Evolutionary conservation across 2,797 vertebrate species (phyloP).

Genomic region (Melanotaenia trifasciata): DNA sequence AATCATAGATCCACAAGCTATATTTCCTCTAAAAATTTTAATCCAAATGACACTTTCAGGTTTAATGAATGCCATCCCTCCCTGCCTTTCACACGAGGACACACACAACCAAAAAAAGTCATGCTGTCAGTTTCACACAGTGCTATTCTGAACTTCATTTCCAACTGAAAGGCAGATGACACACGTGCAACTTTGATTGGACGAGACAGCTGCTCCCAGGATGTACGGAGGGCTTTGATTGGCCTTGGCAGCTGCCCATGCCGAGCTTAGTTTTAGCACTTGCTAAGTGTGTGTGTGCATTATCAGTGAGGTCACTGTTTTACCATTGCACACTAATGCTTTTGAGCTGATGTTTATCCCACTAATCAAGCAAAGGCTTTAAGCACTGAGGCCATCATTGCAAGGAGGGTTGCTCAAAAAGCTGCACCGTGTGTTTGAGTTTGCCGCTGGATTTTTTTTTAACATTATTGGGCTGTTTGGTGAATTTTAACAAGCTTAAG

Average conservation of each 20-base stretch:
- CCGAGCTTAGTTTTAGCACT: constrained; percentile 75
- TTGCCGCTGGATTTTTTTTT: constrained; percentile 21
- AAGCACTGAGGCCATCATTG: constrained; percentile 55
- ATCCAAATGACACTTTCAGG: constrained; percentile 19
- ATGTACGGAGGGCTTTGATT: constrained; percentile 80
- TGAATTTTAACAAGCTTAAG: constrained; percentile 30
- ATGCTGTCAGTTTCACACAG: constrained; percentile 50
- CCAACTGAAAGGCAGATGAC: constrained; percentile 76
- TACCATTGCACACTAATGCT: constrained; percentile 71
- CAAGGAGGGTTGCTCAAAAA: constrained; percentile 51
- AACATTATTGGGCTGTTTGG: constrained; percentile 48
- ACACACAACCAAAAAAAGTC: constrained; percentile 39
- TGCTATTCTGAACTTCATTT: constrained; percentile 62
- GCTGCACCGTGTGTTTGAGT: constrained; percentile 40
- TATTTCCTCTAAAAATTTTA: constrained; percentile 23
- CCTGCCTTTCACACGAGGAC: constrained; percentile 25
- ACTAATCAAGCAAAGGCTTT: constrained; percentile 76
- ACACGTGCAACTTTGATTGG: constrained; percentile 78
- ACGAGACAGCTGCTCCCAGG: constrained; percentile 78
- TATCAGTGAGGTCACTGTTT: constrained; percentile 77
- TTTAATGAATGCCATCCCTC: constrained; percentile 50
- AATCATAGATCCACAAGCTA: constrained; percentile 13
- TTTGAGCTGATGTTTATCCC: constrained; percentile 79
- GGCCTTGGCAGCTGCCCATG: constrained; percentile 82
- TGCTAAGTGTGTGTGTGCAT: constrained; percentile 73